Percentiles rank a stretch among this genome's conserved stretches.
phyloP scores from a whole-genome alignment of 2,113 vertebrate species.

The Cranoglanis bouderius region DNA sequence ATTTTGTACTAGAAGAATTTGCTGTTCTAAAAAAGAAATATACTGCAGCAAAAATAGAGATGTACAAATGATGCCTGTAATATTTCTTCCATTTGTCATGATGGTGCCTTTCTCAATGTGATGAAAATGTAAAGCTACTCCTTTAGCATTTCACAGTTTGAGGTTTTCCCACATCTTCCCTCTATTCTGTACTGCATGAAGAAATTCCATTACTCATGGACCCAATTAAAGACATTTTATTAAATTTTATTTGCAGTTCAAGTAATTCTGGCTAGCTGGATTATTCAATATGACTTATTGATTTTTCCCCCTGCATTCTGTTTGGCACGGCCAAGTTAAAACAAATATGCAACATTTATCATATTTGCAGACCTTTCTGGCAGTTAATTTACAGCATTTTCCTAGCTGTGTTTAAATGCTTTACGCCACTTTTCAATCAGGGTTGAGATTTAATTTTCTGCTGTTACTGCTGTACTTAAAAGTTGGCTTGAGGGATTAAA shows the following conservation, averaged over 20 bases:
- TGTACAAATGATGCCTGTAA: not conserved
- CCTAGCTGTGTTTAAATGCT: slow-evolving; percentile 25
- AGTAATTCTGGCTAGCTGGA: slow-evolving; percentile 6
- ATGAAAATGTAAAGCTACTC: not conserved
- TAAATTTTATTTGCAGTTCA: slow-evolving; percentile 29
- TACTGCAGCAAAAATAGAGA: slow-evolving; percentile 2
- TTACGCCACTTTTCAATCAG: slow-evolving; percentile 19
- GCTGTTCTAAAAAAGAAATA: not conserved
- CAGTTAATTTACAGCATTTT: slow-evolving; percentile 10
- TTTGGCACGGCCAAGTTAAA: slow-evolving; percentile 16
- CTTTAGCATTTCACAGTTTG: slow-evolving; percentile 3
- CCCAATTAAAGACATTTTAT: slow-evolving; percentile 22
- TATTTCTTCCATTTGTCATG: not conserved
- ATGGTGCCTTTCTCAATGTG: not conserved
- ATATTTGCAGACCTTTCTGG: slow-evolving; percentile 34
- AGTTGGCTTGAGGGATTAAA: slow-evolving; percentile 9
- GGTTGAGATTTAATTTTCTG: slow-evolving; percentile 5
- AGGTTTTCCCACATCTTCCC: not conserved
- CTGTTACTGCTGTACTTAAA: slow-evolving; percentile 15
- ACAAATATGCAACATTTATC: slow-evolving; percentile 33
- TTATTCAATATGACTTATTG: slow-evolving; percentile 17
- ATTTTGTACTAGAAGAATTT: not conserved
- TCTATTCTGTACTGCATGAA: not conserved
- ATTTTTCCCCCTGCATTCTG: not conserved
- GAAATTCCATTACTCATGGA: not conserved